Evolutionary conservation across 2,797 vertebrate species (phyloP).

Genomic region (Hyperoplus immaculatus): DNA sequence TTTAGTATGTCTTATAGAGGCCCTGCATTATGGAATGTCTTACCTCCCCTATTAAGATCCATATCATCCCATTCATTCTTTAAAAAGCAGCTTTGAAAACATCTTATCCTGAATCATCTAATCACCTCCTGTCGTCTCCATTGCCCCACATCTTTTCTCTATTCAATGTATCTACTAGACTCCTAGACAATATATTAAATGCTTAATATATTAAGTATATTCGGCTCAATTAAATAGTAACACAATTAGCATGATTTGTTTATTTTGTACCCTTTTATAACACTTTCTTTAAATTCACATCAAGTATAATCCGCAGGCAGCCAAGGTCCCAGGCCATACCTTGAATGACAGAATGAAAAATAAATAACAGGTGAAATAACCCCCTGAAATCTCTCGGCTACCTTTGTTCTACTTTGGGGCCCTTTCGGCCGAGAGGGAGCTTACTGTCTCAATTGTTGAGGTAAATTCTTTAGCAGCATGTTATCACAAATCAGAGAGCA

Average conservation of each 20-base stretch:
- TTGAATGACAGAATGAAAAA: background rate
- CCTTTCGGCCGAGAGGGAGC: conserved; percentile 7
- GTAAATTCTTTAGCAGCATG: conserved; percentile 21
- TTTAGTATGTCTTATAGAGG: too few species aligned
- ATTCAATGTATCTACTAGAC: background rate
- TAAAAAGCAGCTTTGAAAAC: too few species aligned
- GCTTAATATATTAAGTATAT: conserved; percentile 12
- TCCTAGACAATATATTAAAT: conserved; percentile 29
- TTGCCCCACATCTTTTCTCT: too few species aligned
- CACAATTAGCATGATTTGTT: conserved; percentile 1
- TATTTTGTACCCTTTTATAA: conserved; percentile 1
- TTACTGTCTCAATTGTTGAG: conserved; percentile 2
- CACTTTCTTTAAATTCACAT: background rate
- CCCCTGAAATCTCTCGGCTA: background rate
- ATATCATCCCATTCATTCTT: too few species aligned
- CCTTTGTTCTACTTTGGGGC: background rate
- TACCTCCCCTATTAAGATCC: too few species aligned
- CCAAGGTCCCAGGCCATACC: background rate
- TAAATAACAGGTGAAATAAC: background rate
- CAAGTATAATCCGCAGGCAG: background rate
- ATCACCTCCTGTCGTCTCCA: too few species aligned
- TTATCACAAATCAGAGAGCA: conserved; percentile 13
- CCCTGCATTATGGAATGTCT: too few species aligned
- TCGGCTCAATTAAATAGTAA: conserved; percentile 13
- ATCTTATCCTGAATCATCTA: too few species aligned